phyloP scores from a whole-genome alignment of 2,113 vertebrate species.

The Salvelinus alpinus region DNA sequence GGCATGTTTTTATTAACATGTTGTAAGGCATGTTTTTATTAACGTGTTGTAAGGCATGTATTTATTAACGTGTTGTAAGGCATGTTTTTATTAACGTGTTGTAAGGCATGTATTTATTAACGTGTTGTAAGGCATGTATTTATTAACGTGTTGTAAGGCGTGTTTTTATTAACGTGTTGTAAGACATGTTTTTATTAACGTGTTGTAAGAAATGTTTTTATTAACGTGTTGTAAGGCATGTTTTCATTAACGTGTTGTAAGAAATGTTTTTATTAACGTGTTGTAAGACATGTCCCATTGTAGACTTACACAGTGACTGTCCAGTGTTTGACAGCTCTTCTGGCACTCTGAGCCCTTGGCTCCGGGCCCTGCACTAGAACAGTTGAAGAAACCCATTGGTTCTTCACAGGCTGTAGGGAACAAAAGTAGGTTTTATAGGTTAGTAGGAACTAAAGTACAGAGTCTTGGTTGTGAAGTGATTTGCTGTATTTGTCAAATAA shows the following conservation, averaged over 20 bases:
- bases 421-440: background rate
- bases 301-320: slow-evolving; percentile 83
- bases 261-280: background rate
- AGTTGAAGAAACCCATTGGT: slow-evolving; percentile 86
- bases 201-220: background rate
- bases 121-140: too few relatives aligned
- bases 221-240: too few relatives aligned
- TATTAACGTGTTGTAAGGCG: too few relatives aligned
- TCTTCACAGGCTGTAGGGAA: slow-evolving; percentile 75
- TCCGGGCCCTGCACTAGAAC: slow-evolving; percentile 62
- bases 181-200: too few relatives aligned
- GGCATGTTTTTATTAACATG: too few relatives aligned
- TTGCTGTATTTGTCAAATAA: background rate
- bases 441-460: background rate
- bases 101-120: too few relatives aligned
- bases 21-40: too few relatives aligned
- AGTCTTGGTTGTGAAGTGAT: background rate
- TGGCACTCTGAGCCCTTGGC: slow-evolving; percentile 81
- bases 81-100: too few relatives aligned
- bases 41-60: too few relatives aligned
- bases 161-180: too few relatives aligned
- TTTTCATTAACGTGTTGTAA: background rate
- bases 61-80: too few relatives aligned
- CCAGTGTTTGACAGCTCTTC: slow-evolving; percentile 84
- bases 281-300: background rate